These are phyloP conservation scores for Melolontha melolontha DNA, from an alignment of 2,888 invertebrate species.

Conservation along the genomic window DNA sequence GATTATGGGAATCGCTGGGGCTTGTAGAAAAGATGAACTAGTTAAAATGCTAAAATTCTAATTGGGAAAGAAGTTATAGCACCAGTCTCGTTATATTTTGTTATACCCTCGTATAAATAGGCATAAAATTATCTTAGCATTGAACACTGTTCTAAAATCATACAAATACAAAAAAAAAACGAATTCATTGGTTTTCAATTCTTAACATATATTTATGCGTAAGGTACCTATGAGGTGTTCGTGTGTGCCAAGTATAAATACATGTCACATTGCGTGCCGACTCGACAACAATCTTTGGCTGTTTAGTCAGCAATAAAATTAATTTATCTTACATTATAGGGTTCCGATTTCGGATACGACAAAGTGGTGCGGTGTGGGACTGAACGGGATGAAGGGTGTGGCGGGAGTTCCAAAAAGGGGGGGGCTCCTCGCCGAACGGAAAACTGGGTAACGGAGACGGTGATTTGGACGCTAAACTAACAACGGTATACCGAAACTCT, in stretches of 20 bases:
- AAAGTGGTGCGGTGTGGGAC: conserved; percentile 34
- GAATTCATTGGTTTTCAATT: conserved; percentile 13
- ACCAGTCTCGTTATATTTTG: too few relatives aligned
- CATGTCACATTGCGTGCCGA: conserved; percentile 65
- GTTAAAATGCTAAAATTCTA: too few relatives aligned
- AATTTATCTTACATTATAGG: conserved; percentile 64
- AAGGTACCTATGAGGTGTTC: conserved; percentile 50
- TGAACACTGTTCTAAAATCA: too few relatives aligned
- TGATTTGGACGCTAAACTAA: conserved; percentile 62
- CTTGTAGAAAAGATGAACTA: too few relatives aligned
- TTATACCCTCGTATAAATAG: too few relatives aligned
- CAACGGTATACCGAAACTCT: conserved; percentile 52
- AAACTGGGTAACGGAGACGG: conserved; percentile 58
- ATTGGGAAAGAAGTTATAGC: too few relatives aligned
- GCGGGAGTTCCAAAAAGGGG: conserved; percentile 8
- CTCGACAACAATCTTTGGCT: conserved; percentile 66
- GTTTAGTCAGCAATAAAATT: conserved; percentile 67
- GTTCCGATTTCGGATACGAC: conserved; percentile 38
- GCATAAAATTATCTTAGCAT: too few relatives aligned
- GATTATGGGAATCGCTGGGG: too few relatives aligned
- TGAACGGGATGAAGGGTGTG: neutral
- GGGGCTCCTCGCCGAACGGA: conserved; percentile 40
- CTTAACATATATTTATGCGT: conserved; percentile 21
- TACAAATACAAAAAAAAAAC: conserved; percentile 13
- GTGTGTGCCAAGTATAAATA: conserved; percentile 59